Conservation (phyloP, 2,888 invertebrate species). For the Caenorhabditis doughertyi region DNA sequence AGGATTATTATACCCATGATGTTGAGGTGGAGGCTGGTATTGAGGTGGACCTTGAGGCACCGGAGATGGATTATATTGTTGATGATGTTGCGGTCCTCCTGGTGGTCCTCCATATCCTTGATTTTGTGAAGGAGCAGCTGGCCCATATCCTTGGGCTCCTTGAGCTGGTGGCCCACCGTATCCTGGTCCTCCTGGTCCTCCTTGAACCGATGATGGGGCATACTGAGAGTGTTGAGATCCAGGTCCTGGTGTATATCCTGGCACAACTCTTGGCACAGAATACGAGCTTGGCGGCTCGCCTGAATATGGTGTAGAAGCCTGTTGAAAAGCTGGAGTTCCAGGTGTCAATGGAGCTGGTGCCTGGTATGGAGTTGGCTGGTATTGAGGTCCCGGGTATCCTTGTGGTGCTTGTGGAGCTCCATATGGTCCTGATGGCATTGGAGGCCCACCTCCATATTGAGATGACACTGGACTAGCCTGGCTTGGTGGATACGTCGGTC, state of each 20-base stretch:
- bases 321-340: constrained; percentile 1
- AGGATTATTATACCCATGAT: background rate
- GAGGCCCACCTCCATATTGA: background rate
- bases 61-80: background rate
- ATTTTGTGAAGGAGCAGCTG: background rate
- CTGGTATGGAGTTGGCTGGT: constrained; percentile 15
- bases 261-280: constrained; percentile 1
- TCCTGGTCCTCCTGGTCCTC: background rate
- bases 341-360: constrained; percentile 15
- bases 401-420: background rate
- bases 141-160: background rate
- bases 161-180: background rate
- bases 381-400: constrained; percentile 4
- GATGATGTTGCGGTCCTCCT: background rate
- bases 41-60: background rate
- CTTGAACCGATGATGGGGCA: background rate
- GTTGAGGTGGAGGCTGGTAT: background rate
- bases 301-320: background rate
- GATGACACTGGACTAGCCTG: background rate
- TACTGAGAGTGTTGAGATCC: background rate
- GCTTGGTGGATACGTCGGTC: background rate
- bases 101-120: background rate
- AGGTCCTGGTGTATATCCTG: background rate
- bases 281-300: constrained; percentile 11
- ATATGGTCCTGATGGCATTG: background rate